Percentiles rank a stretch among this genome's conserved stretches.
These are phyloP conservation scores for Cryptomyrus ogoouensis DNA, from an alignment of 2,113 vertebrate genomes.

Conservation along the genomic window DNA sequence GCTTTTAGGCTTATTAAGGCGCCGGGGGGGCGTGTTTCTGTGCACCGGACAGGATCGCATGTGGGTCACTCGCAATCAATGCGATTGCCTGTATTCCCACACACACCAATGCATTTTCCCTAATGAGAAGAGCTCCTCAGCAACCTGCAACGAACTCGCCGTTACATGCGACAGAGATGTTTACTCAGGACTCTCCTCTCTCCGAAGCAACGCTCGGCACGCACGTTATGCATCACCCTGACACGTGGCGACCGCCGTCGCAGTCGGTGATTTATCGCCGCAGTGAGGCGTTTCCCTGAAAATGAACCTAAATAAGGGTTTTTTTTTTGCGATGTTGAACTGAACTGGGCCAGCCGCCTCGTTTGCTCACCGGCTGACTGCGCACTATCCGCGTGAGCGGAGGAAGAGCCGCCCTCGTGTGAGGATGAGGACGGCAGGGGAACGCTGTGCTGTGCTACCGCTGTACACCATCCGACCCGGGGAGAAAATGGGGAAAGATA, in stretches of 20 bases:
- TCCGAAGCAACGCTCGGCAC: not conserved
- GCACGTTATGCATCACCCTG: not conserved
- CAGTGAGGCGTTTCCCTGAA: not conserved
- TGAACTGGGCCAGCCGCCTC: not conserved
- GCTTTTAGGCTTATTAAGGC: conserved; percentile 42
- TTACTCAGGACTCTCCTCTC: not conserved
- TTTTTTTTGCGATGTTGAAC: not conserved
- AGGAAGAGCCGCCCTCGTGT: not conserved
- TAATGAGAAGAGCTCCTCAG: conserved; percentile 14
- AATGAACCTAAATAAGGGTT: not conserved
- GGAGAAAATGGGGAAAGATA: not conserved
- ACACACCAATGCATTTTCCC: conserved; percentile 17
- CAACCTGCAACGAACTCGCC: not conserved
- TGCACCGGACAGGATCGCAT: not conserved
- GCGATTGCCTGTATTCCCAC: conserved; percentile 10
- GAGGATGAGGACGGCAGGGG: not conserved
- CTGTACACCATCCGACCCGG: not conserved
- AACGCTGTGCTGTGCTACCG: not conserved
- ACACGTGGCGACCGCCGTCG: not conserved
- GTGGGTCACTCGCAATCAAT: conserved; percentile 20
- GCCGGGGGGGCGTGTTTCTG: not conserved
- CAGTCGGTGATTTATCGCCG: not conserved
- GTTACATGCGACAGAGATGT: not conserved
- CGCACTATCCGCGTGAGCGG: not conserved
- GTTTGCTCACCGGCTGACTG: not conserved